Evolutionary conservation across 2,888 invertebrate genomes (phyloP), one percentile per base, ranked within the genome.

Genomic region (Mactromeris polynyma): DNA sequence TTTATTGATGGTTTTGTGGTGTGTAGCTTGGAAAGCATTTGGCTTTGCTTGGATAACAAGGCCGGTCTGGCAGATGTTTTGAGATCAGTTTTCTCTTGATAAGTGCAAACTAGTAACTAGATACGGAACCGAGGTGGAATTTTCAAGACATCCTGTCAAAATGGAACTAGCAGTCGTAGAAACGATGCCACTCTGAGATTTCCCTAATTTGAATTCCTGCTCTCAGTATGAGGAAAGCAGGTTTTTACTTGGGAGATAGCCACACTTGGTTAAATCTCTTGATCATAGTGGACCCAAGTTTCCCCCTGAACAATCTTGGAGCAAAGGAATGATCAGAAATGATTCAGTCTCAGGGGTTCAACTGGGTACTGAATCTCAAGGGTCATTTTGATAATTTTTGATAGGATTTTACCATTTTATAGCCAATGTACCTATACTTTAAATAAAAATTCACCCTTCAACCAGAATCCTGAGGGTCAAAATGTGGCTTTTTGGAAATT

Each of bases 41-140:
- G 87, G 82, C 78, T 79, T 21, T 87, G 87, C 64, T 78, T 83
- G 84, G 84, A 84, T 84, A 84, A 84, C 84, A 58, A 85, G 86
- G 33, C 73, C n/a, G 73, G 31, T 26, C 51, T 80, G 83, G 87
- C 87, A 87, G 87, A 87, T 87, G 87, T 64, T 73, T 46, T 26
- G 46, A 17, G 17, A 69, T 88, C 33, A 83, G 80, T 83, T 88
- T 90, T 88, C 85, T 83, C 33, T 83, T 85, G 81, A 86, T 88
- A 54, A 51, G 46, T 79, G 86, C 51, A 51, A 54, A 54, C 21
- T 51, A 0, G 81, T 42, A 81, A 81, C 54, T 2, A 36, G 58
- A 81, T 73, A 36, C 73, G 1, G 11, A 33, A 21, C 31, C 33
- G 31, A 46, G 73, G 31, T 33, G 83, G 73, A 83, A 81, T 69